phyloP scores from a whole-genome alignment of 1,140 invertebrate species.

The Heterodera carotae region DNA sequence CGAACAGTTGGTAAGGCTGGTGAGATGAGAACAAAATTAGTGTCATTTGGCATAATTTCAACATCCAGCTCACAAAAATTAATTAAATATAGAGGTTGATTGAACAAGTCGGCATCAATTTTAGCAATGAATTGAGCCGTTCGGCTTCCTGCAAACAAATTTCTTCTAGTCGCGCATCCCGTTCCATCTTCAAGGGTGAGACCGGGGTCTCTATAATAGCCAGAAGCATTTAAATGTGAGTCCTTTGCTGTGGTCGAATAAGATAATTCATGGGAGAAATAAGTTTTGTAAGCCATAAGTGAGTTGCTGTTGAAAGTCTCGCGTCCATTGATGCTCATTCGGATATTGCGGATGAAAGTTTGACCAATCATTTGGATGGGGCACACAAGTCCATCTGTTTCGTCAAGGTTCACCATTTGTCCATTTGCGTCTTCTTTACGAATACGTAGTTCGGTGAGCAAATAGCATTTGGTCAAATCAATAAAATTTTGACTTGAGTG shows the following conservation, averaged over 20 bases:
- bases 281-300: not conserved
- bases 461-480: too few relatives aligned
- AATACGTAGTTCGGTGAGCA: not conserved
- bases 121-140: conserved; percentile 13
- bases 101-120: conserved; percentile 8
- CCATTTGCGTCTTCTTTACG: not conserved
- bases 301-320: not conserved
- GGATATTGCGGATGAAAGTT: not conserved
- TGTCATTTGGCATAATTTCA: not conserved
- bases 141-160: not conserved
- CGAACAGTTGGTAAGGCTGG: not conserved
- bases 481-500: too few relatives aligned
- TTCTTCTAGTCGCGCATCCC: too few relatives aligned
- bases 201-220: too few relatives aligned
- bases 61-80: conserved; percentile 10
- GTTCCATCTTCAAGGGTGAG: too few relatives aligned
- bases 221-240: not conserved
- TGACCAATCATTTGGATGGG: too few relatives aligned
- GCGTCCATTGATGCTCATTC: conserved; percentile 15
- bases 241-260: not conserved
- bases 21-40: too few relatives aligned
- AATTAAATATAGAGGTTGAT: not conserved
- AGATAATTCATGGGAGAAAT: not conserved
- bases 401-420: not conserved
- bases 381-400: not conserved